Percentiles rank a stretch among this genome's conserved stretches.
Conservation (phyloP, 2,113 vertebrate species). For the Ornithorhynchus anatinus region DNA sequence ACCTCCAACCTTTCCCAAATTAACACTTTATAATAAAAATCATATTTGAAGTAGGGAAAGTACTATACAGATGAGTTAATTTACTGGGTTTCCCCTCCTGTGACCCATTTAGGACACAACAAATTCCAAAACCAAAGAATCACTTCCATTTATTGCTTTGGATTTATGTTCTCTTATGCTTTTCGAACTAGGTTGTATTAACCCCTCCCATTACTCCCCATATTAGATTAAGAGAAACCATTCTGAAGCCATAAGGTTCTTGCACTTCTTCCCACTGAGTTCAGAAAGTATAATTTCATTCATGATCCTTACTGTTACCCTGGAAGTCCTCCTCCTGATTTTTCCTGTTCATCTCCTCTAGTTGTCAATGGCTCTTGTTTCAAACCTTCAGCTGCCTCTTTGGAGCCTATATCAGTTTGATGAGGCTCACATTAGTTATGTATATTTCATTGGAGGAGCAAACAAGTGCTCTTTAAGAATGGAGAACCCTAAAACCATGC, state of each 20-base stretch:
- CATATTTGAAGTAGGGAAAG: background rate
- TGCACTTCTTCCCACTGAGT: background rate
- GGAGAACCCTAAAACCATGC: too few species aligned
- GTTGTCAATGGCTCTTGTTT: background rate
- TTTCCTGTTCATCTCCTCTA: background rate
- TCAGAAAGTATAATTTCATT: background rate
- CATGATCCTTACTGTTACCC: background rate
- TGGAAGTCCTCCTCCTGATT: background rate
- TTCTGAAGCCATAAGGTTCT: background rate
- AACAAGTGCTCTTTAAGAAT: too few species aligned
- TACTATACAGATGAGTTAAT: background rate
- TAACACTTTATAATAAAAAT: slow-evolving; percentile 11
- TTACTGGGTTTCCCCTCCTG: background rate
- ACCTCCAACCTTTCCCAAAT: slow-evolving; percentile 9
- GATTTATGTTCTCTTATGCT: background rate
- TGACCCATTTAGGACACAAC: slow-evolving; percentile 25
- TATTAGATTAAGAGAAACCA: too few species aligned
- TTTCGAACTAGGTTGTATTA: background rate
- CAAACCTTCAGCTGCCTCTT: background rate
- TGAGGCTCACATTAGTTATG: too few species aligned
- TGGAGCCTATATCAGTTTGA: background rate
- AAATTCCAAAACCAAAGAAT: background rate
- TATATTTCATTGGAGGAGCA: too few species aligned
- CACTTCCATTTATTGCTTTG: background rate
- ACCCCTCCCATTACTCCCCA: background rate